These are phyloP conservation scores for Pyrrhosoma nymphula DNA, from an alignment of 2,888 invertebrate species.

Conservation along the genomic window DNA sequence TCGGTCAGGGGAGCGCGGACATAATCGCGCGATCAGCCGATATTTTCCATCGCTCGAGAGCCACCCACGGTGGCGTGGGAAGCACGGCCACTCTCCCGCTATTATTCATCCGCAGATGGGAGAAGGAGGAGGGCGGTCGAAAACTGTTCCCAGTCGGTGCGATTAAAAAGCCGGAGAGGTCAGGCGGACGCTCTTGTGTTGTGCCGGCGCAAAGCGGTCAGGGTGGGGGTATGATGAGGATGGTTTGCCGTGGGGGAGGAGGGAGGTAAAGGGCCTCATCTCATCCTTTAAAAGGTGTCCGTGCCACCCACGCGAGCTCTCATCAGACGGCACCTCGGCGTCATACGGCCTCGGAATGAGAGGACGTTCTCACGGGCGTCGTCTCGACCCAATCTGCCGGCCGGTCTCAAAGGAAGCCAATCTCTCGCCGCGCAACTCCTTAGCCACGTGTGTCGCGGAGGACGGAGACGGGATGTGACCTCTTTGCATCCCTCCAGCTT, in stretches of 20 bases:
- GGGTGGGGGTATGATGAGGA: not conserved
- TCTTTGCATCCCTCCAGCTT: no score
- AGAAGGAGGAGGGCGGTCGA: not conserved
- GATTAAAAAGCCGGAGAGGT: constrained; percentile 24
- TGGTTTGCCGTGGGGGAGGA: not conserved
- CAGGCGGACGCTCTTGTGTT: constrained; percentile 7
- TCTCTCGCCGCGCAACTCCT: no score
- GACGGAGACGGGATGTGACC: no score
- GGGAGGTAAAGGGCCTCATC: not conserved
- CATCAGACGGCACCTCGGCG: no score
- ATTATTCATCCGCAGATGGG: not conserved
- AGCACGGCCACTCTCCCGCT: not conserved
- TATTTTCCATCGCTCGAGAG: not conserved
- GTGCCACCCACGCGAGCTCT: no score
- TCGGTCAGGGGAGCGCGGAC: not conserved
- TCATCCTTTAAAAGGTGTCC: no score
- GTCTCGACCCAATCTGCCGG: not conserved
- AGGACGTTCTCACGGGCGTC: not conserved
- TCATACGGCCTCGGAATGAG: not conserved
- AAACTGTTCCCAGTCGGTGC: not conserved
- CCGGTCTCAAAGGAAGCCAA: no score
- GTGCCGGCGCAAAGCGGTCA: not conserved
- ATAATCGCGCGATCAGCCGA: constrained; percentile 32
- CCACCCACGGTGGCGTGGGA: constrained; percentile 36
- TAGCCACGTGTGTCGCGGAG: no score